These are phyloP conservation scores for Myotis findleyi DNA, from an alignment of 2,797 vertebrate species.

Conservation along the genomic window DNA sequence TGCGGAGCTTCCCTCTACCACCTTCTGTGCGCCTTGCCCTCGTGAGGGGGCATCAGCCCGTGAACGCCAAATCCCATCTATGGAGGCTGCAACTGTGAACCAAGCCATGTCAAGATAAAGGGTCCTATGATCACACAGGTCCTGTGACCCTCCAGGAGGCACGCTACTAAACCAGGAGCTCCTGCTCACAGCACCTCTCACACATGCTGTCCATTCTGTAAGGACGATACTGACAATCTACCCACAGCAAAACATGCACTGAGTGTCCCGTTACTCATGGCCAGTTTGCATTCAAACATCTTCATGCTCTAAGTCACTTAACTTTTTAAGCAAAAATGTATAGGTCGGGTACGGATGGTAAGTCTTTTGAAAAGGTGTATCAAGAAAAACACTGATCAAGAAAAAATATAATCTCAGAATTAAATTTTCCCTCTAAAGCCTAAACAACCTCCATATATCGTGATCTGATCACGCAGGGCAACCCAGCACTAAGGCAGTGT, in stretches of 20 bases:
- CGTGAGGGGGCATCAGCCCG: background rate
- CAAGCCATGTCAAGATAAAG: background rate
- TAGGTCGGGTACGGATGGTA: background rate
- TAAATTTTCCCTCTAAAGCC: constrained; percentile 35
- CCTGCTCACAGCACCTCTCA: background rate
- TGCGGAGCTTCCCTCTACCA: background rate
- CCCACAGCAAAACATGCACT: background rate
- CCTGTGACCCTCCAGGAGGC: background rate
- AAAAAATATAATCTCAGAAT: constrained; percentile 27
- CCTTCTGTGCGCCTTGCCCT: background rate
- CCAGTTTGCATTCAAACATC: background rate
- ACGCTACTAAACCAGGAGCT: background rate
- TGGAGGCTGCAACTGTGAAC: background rate
- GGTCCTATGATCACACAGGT: background rate
- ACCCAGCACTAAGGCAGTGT: background rate
- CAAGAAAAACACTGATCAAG: background rate
- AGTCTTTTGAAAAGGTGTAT: background rate
- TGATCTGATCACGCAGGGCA: background rate
- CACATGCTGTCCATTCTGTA: background rate
- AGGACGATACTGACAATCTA: background rate
- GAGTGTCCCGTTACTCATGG: background rate
- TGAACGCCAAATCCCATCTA: background rate
- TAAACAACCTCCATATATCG: background rate
- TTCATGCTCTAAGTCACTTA: background rate
- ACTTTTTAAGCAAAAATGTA: constrained; percentile 23